phyloP scores from a whole-genome alignment of 2,888 invertebrate species.

The Morpho achilles region DNA sequence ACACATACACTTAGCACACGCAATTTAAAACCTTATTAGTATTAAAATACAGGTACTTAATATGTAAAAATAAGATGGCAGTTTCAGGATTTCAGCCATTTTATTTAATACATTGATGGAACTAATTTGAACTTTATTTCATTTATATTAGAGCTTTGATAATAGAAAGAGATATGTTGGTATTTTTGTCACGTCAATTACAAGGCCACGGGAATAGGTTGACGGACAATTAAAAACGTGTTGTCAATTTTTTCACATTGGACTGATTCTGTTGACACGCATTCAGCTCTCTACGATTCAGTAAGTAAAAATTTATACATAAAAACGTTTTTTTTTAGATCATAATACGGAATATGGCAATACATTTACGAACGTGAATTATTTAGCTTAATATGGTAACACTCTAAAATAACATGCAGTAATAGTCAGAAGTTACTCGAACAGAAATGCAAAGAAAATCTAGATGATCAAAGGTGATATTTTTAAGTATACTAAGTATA shows the following conservation, averaged over 20 bases:
- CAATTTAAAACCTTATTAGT: conserved; percentile 8
- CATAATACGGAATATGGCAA: no score
- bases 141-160: not conserved
- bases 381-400: no score
- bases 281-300: no score
- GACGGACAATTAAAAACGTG: conserved; percentile 16
- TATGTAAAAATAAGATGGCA: not conserved
- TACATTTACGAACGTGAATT: no score
- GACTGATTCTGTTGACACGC: no score
- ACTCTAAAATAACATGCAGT: no score
- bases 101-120: not conserved
- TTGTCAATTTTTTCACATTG: conserved; percentile 5
- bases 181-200: conserved; percentile 19
- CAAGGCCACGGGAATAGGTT: conserved; percentile 17
- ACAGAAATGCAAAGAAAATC: no score
- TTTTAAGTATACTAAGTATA: no score
- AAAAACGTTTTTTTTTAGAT: no score
- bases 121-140: not conserved
- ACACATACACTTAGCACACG: not conserved
- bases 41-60: not conserved
- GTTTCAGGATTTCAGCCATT: conserved; percentile 3
- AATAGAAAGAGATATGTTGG: not conserved
- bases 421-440: no score
- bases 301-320: no score
- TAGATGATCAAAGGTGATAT: no score